A percentile compares a stretch with the other conserved stretches of the same genome.
These are phyloP conservation scores for Drosophila testacea DNA, from an alignment of 2,888 invertebrate species.

Conservation along the genomic window DNA sequence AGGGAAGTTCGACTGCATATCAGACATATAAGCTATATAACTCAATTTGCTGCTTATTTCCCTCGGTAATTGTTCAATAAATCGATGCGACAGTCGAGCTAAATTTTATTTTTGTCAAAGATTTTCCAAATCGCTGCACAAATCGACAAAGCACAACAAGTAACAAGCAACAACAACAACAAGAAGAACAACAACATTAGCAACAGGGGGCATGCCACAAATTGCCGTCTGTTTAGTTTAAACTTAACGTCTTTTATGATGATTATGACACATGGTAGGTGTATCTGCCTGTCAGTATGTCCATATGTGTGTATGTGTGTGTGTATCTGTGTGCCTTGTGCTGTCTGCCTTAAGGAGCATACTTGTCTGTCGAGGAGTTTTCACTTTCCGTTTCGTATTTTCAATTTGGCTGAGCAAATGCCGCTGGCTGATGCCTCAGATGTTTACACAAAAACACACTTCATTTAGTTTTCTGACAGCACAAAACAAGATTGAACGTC, in stretches of 20 bases:
- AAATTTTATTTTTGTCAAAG: conserved; percentile 71
- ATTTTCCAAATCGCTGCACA: conserved; percentile 80
- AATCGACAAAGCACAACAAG: conserved; percentile 47
- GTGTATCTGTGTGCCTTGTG: conserved; percentile 34
- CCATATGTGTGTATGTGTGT: conserved; percentile 20
- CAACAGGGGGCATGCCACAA: conserved; percentile 31
- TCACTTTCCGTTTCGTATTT: conserved; percentile 31
- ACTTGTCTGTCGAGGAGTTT: conserved; percentile 24
- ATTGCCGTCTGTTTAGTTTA: conserved; percentile 73
- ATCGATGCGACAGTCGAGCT: conserved; percentile 51
- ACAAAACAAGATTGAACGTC: conserved; percentile 11
- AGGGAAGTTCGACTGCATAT: neutral
- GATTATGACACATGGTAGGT: conserved; percentile 74
- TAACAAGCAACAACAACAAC: neutral
- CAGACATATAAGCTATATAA: conserved; percentile 3
- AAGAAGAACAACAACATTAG: conserved; percentile 4
- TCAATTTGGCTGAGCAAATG: conserved; percentile 46
- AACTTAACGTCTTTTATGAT: conserved; percentile 74
- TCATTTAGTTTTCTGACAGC: conserved; percentile 71
- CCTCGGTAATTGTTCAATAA: conserved; percentile 60
- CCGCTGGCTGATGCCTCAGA: conserved; percentile 50
- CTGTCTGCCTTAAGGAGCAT: conserved; percentile 40
- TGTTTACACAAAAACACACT: conserved; percentile 74
- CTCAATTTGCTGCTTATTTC: conserved; percentile 18
- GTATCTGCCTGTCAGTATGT: conserved; percentile 6